A percentile compares a stretch with the other conserved stretches of the same genome.
Conservation (phyloP, 2,113 vertebrate genomes). For the Tiliqua scincoides region DNA sequence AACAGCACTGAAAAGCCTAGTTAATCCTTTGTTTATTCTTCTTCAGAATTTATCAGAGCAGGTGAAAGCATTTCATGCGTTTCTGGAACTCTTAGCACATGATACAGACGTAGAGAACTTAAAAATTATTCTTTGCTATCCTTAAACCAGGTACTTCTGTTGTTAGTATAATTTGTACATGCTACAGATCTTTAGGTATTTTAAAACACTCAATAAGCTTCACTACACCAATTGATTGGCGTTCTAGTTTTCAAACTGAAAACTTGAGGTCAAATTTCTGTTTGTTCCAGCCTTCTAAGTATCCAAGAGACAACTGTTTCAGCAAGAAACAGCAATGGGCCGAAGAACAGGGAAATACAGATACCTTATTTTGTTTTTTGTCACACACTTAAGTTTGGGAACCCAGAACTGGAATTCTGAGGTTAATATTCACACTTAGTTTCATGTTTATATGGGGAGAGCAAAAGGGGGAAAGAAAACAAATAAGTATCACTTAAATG, state of each 20-base stretch:
- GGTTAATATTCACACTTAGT: no score
- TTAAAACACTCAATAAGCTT: background rate
- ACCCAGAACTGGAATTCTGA: no score
- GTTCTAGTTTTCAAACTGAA: no score
- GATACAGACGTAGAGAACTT: background rate
- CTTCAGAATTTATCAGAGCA: constrained; percentile 3
- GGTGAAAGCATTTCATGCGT: background rate
- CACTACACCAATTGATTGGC: background rate
- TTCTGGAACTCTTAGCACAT: background rate
- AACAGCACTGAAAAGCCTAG: constrained; percentile 7
- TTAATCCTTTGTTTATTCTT: background rate
- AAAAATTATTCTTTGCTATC: background rate
- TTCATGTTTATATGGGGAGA: no score
- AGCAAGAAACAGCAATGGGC: background rate
- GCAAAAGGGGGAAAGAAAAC: no score
- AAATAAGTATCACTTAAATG: no score
- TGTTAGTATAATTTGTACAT: background rate
- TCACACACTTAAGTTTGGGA: background rate
- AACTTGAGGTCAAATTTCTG: background rate
- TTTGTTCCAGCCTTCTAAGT: background rate
- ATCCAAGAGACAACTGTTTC: background rate
- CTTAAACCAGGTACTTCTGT: background rate
- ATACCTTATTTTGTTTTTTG: background rate
- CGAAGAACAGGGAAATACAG: background rate
- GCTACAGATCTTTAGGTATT: background rate